Evolutionary conservation across 2,113 vertebrate species (phyloP).

Genomic region (Thymallus thymallus): DNA sequence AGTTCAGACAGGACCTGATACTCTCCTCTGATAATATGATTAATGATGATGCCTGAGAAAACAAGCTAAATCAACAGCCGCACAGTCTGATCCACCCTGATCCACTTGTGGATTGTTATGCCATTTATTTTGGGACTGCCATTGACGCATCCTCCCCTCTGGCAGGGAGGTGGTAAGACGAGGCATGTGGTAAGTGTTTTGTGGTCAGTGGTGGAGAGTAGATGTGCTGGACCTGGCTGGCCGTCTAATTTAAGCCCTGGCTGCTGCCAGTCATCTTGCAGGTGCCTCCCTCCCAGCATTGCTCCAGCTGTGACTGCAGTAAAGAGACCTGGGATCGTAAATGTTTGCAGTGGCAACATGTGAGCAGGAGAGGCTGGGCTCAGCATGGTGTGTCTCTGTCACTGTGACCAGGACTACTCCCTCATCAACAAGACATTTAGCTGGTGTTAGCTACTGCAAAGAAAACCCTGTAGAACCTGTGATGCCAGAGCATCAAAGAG

Average conservation of each 20-base stretch:
- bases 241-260: conserved; percentile 55
- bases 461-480: background rate
- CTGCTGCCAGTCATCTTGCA: conserved; percentile 49
- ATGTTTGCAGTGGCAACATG: conserved; percentile 64
- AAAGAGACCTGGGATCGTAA: conserved; percentile 50
- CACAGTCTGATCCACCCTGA: background rate
- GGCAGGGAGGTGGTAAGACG: conserved; percentile 33
- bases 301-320: conserved; percentile 57
- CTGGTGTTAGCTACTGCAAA: background rate
- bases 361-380: conserved; percentile 24
- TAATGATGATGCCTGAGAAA: conserved; percentile 18
- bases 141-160: conserved; percentile 17
- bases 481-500: background rate
- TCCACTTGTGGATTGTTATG: background rate
- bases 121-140: conserved; percentile 47
- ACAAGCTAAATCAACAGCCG: conserved; percentile 16
- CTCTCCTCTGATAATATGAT: conserved; percentile 21
- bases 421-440: conserved; percentile 39
- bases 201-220: conserved; percentile 43
- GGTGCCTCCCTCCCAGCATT: conserved; percentile 29
- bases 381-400: conserved; percentile 33
- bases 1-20: background rate
- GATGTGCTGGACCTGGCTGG: conserved; percentile 27
- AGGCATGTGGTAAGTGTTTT: conserved; percentile 49
- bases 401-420: conserved; percentile 43